These are phyloP conservation scores for Oxyura jamaicensis DNA, from an alignment of 2,113 vertebrate species.

Conservation along the genomic window DNA sequence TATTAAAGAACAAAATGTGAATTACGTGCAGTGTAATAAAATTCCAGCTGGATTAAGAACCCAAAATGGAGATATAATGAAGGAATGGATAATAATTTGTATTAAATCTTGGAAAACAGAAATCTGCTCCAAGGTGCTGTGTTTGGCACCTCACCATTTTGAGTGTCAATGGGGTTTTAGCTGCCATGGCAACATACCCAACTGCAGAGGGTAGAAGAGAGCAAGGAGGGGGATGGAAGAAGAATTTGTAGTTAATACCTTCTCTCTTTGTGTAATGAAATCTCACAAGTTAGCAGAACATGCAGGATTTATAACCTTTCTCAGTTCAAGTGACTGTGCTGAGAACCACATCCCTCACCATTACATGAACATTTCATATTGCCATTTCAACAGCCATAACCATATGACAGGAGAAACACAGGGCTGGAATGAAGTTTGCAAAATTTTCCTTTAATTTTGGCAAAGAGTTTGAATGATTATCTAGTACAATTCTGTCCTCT, in stretches of 20 bases:
- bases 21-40: background rate
- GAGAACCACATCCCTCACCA: rapidly evolving
- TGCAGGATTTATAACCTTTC: background rate
- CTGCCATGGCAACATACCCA: slow-evolving; percentile 26
- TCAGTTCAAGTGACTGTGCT: background rate
- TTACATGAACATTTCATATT: background rate
- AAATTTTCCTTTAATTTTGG: background rate
- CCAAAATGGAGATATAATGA: background rate
- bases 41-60: background rate
- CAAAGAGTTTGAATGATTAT: background rate
- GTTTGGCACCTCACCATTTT: background rate
- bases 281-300: background rate
- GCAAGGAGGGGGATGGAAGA: background rate
- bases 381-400: background rate
- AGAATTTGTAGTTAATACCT: background rate
- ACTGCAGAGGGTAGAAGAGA: background rate
- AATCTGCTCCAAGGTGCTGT: background rate
- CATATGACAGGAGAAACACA: background rate
- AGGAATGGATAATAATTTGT: background rate
- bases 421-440: background rate
- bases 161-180: slow-evolving; percentile 20
- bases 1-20: background rate
- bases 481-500: background rate
- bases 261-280: background rate
- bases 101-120: background rate